phyloP scores from a whole-genome alignment of 1,140 invertebrate species.

The Scylla paramamosain region DNA sequence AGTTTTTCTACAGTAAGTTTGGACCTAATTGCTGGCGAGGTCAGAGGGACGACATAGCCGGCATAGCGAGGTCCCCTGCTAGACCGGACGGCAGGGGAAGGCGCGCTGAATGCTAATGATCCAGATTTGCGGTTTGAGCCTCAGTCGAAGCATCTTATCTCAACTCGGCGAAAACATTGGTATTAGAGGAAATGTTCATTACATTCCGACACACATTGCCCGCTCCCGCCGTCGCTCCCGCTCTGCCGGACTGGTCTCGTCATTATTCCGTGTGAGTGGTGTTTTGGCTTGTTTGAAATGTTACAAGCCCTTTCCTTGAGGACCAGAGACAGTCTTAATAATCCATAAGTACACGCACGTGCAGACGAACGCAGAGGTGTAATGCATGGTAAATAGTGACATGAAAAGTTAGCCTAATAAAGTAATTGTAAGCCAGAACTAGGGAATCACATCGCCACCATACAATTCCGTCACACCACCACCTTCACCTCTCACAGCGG shows the following conservation, averaged over 20 bases:
- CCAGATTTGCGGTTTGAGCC: constrained; percentile 2
- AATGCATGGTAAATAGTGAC: too few relatives aligned
- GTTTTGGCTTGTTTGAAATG: constrained; percentile 2
- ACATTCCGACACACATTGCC: neutral
- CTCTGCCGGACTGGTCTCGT: neutral
- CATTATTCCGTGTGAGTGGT: neutral
- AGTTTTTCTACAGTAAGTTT: constrained; percentile 14
- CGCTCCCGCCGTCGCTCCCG: neutral
- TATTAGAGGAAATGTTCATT: neutral
- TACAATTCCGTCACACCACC: too few relatives aligned
- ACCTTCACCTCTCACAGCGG: too few relatives aligned
- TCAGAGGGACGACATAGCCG: constrained; percentile 1
- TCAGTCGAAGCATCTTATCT: constrained; percentile 22
- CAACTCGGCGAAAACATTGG: neutral
- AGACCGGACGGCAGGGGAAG: neutral
- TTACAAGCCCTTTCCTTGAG: neutral
- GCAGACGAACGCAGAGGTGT: neutral
- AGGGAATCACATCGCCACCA: too few relatives aligned
- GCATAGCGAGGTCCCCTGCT: neutral
- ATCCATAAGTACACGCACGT: neutral
- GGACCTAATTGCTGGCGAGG: constrained; percentile 8
- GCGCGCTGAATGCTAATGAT: constrained; percentile 21
- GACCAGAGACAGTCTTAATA: neutral
- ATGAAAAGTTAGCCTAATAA: too few relatives aligned
- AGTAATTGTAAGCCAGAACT: too few relatives aligned